Base-by-base conservation (phyloP, 2,113 vertebrate genomes). In the Pedionomus torquatus region DNA sequence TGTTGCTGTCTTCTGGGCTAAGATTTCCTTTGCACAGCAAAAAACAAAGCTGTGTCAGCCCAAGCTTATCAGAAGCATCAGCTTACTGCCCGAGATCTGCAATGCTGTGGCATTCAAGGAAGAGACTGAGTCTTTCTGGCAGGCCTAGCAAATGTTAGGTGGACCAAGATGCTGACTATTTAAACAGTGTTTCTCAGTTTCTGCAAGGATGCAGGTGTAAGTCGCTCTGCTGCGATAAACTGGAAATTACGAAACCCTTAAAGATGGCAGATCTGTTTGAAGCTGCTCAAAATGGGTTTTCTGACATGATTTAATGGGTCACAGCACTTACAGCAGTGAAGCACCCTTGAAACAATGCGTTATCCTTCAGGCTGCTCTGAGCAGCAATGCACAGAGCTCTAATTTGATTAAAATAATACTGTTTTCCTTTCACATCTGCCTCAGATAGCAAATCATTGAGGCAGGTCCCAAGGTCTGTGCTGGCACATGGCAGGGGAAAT, bases 261-360 rank as follows among this genome's bases (percentile, higher is more conserved):
- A 33, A 82, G 82, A 88, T 89, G 58, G 75, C 74, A 89, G 64
- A 66, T 5, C 18, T 57, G 90, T 97, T 97, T 97, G 97, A 97
- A 97, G 97, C 82, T 97, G 97, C 92, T 97, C 96, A 95, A 5
- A 93, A 68, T 41, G 68, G 37, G 37, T 76, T 87, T 94, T 54
- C 89, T 97, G 95, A 96, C 25, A 0, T 69, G 95, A 96, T 97
- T 97, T 95, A 77, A 92, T 84, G 94, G 95, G 69, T 96, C 97
- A 92, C 58, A 87, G 95, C 90, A 87, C 76, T 69, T 23, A 15
- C 0, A 5, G 90, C 88, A 93, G 54, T 57, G 83, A 88, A 92
- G 54, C 7, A 28, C 66, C 76, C 69, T 66, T 77, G 75, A 49
- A 96, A 97, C 54, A 90, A 80, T 17, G 58, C 4, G 10, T 94